A percentile compares a stretch with the other conserved stretches of the same genome.
Conservation (phyloP, 2,888 invertebrate species). For the Celastrina argiolus region DNA sequence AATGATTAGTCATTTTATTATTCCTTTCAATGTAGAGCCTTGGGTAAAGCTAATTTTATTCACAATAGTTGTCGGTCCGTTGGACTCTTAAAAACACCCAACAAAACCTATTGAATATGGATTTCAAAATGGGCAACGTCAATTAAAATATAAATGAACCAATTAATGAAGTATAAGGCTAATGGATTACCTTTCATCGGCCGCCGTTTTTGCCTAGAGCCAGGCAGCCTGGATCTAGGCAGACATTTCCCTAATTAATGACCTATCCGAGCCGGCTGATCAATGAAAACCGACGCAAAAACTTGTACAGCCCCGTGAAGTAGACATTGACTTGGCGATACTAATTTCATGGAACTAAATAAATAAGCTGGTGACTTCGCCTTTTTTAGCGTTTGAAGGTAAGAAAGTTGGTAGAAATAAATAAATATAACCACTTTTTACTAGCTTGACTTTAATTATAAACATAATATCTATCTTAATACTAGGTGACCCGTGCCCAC, state of each 20-base stretch:
- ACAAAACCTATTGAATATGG: conserved; percentile 11
- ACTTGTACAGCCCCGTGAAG: conserved; percentile 39
- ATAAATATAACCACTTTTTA: too few relatives aligned
- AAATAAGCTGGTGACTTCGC: not conserved
- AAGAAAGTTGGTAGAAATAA: too few relatives aligned
- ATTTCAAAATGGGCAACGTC: conserved; percentile 1
- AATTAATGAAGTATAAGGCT: conserved; percentile 16
- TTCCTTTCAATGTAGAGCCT: too few relatives aligned
- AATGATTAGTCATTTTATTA: too few relatives aligned
- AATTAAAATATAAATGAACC: conserved; percentile 20
- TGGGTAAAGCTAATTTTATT: too few relatives aligned
- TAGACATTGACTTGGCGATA: not conserved
- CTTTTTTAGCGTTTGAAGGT: not conserved
- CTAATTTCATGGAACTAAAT: conserved; percentile 9
- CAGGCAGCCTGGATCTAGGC: conserved; percentile 28
- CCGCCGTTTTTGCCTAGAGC: conserved; percentile 22
- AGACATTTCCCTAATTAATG: conserved; percentile 65
- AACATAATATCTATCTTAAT: too few relatives aligned
- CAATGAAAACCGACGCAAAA: conserved; percentile 55
- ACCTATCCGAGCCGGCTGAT: conserved; percentile 50
- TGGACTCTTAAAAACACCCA: not conserved
- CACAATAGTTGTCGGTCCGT: too few relatives aligned
- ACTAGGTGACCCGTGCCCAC: too few relatives aligned
- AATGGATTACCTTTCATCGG: conserved; percentile 19
- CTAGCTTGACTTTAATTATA: too few relatives aligned